Percentiles rank a stretch among this genome's conserved stretches.
Conservation (phyloP, 2,113 vertebrate genomes). For the Uropsilus gracilis region DNA sequence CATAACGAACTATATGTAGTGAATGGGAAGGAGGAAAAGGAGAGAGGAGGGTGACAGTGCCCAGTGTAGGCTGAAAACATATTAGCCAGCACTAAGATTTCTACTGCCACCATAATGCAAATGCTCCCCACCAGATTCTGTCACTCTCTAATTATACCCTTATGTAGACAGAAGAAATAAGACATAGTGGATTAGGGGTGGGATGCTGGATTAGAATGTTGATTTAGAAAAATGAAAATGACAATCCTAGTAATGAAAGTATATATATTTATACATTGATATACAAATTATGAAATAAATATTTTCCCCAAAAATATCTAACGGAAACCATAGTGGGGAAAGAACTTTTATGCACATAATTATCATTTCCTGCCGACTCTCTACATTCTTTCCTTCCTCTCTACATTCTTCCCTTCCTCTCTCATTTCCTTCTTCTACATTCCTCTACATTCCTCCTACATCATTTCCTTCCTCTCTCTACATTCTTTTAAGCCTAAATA, state of each 20-base stretch:
- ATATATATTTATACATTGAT: neutral
- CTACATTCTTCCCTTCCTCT: conserved; percentile 19
- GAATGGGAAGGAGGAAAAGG: neutral
- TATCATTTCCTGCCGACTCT: neutral
- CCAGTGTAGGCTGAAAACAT: neutral
- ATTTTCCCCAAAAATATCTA: neutral
- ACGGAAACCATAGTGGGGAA: neutral
- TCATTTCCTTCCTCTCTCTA: conserved; percentile 10
- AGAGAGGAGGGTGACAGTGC: neutral
- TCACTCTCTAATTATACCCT: neutral
- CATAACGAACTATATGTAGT: neutral
- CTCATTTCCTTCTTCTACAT: too few relatives aligned
- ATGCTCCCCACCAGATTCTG: conserved; percentile 29
- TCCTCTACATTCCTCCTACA: too few relatives aligned
- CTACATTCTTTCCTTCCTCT: conserved; percentile 24
- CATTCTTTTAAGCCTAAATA: neutral
- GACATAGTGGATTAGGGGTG: neutral
- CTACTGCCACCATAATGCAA: neutral
- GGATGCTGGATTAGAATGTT: neutral
- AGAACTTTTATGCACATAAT: neutral
- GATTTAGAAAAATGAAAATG: conserved; percentile 39
- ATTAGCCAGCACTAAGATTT: neutral
- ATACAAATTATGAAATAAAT: neutral
- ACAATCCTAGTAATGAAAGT: neutral
- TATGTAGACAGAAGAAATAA: conserved; percentile 37